These are phyloP conservation scores for Lagopus muta DNA, from an alignment of 2,113 vertebrate species.

Conservation along the genomic window DNA sequence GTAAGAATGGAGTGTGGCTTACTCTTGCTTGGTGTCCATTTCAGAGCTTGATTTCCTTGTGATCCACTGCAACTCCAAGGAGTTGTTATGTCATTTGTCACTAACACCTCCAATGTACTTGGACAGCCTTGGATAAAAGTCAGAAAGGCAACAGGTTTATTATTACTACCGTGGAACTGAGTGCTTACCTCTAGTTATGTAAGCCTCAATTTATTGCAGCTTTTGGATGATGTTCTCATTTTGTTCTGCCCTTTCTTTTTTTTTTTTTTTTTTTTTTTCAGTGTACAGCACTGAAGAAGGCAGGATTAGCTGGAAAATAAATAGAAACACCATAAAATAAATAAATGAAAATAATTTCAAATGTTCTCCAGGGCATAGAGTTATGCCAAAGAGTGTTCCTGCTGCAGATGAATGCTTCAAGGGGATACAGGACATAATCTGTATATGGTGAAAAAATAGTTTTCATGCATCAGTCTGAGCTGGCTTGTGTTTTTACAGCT, in stretches of 20 bases:
- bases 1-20: neutral
- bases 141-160: neutral
- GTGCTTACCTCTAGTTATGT: neutral
- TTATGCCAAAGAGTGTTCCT: neutral
- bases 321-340: neutral
- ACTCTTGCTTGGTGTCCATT: neutral
- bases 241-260: neutral
- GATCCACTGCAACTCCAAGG: neutral
- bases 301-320: neutral
- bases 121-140: neutral
- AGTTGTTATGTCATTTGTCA: neutral
- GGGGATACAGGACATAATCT: neutral
- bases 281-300: neutral
- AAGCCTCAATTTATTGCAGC: neutral
- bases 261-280: neutral
- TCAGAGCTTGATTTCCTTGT: neutral
- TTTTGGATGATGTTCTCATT: neutral
- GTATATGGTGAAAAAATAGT: neutral
- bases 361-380: neutral
- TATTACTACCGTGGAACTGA: neutral
- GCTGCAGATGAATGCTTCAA: neutral
- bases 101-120: neutral
- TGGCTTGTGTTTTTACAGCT: conserved; percentile 64
- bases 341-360: neutral
- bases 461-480: neutral